Base-by-base conservation (phyloP, 2,113 vertebrate genomes). In the Phalacrocorax pelagicus region DNA sequence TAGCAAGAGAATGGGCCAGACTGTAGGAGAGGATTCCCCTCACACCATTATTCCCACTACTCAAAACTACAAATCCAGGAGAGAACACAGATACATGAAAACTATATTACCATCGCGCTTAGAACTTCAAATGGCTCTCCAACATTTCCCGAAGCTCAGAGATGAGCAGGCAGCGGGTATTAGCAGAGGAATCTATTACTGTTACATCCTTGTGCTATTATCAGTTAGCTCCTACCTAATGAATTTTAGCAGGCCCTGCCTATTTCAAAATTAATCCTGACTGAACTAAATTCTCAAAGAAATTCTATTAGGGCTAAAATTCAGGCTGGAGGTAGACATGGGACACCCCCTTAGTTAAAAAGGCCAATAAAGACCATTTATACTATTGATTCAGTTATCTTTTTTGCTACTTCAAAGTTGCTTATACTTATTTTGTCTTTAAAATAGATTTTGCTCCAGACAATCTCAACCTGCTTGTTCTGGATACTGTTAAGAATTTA, bases 41-140 rank as follows among this genome's bases (percentile, higher is more conserved):
- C 52, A 42, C 34, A 30, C 14, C 44, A 27, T 19, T 51, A 77
- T 17, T 49, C 34, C 54, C 70, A 3, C 4, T 52, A 27, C 40
- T 78, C 26, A 36, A 32, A 95, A 51, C 38, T 42, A 42, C 20
- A 75, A 58, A 72, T 13, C 13, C 46, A 77, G 29, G 42, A 83
- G 26, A 71, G 80, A 66, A 74, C 15, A 18, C n/a, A 79, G 23
- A 42, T 5, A 49, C n/a, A 20, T 1, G 4, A 61, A 63, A 6
- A 34, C 9, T 11, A 7, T 2, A 19, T 0, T 69, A 40, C 38
- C 38, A 88, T 10, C 0, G 0, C 34, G 15, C 4, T 9, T 32
- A 3, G 10, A 46, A 34, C 34, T 79, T 62, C 29, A 74, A 62
- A 57, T 27, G 58, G 42, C 38, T 32, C 69, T 55, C 52, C 36